Evolutionary conservation across 2,113 vertebrate species (phyloP), one percentile per base, ranked within the genome.

Genomic region (Nasalis larvatus): DNA sequence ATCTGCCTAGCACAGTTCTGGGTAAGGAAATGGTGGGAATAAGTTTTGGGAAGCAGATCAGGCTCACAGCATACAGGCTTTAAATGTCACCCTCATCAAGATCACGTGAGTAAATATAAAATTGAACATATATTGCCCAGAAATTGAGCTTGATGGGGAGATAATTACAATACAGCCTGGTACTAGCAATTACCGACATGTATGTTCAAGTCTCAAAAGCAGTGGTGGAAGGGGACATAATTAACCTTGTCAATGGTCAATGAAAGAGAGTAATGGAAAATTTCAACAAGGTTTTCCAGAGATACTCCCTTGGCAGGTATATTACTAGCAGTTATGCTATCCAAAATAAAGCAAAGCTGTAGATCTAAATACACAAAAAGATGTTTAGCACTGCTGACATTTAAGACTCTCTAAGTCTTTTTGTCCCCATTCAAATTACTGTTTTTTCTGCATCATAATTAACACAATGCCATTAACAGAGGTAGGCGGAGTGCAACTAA

Each of bases 361-460:
- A 74, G 13, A 78, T 73, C 21, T 86, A 91, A 91, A 86, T 16
- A 85, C 7, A 49, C 21, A 60, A 73, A 87, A 74, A 37, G 3
- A 27, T 40, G 37, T 66, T 90, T 82, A 78, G 37, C 18, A 47
- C 54, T 96, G 45, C 17, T 95, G 37, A 21, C 30, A 82, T 58
- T 69, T 49, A 86, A 42, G 12, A 93, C 16, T 95, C 11, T 78
- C 40, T 35, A 82, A 94, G 37, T 25, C 16, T 35, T 56, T 85
- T 18, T 27, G 14, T 45, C 35, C 32, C 32, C 1, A 71, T 6
- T 88, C 52, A 93, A 56, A 66, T 81, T 71, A 47, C 21, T 81
- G 32, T 54, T 74, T 94, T 45, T 92, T 91, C 77, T 81, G 18
- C 30, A 60, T 74, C 49, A 86, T 85, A 96, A 47, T 83, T 82